Percentiles rank a stretch among this genome's conserved stretches.
Conservation (phyloP, 2,888 invertebrate genomes). For the Andrena dorsata region DNA sequence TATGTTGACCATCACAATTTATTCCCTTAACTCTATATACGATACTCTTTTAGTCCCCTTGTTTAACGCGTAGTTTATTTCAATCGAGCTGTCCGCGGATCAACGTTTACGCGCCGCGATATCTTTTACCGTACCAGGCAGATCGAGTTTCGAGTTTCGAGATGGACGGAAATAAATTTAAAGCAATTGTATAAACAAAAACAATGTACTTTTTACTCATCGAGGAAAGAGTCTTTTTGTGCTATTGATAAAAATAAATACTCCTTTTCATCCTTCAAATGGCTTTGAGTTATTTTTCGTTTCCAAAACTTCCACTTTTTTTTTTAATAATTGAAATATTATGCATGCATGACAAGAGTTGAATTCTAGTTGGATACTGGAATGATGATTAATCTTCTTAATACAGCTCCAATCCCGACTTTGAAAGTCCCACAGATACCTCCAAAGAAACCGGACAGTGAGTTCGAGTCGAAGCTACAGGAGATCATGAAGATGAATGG, state of each 20-base stretch:
- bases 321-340: not conserved
- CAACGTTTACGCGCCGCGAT: not conserved
- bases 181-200: slow-evolving; percentile 51
- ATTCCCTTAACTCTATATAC: slow-evolving; percentile 57
- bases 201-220: slow-evolving; percentile 30
- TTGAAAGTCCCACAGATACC: slow-evolving; percentile 86
- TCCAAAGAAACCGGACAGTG: slow-evolving; percentile 88
- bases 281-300: not conserved
- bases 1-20: slow-evolving; percentile 74
- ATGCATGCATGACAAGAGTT: not conserved
- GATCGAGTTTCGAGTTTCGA: not conserved
- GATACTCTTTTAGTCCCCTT: slow-evolving; percentile 43
- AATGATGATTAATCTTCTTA: slow-evolving; percentile 50
- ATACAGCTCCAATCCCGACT: slow-evolving; percentile 77
- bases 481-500: slow-evolving; percentile 98
- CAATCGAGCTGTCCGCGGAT: not conserved
- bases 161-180: slow-evolving; percentile 27
- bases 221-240: not conserved
- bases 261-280: slow-evolving; percentile 6
- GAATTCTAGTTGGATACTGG: not conserved
- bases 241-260: slow-evolving; percentile 16
- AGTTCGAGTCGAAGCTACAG: slow-evolving; percentile 92
- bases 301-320: not conserved
- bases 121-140: not conserved
- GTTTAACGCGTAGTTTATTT: slow-evolving; percentile 58